Percentiles rank a stretch among this genome's conserved stretches.
phyloP scores from a whole-genome alignment of 2,797 vertebrate species.

The Eulemur coronatus region DNA sequence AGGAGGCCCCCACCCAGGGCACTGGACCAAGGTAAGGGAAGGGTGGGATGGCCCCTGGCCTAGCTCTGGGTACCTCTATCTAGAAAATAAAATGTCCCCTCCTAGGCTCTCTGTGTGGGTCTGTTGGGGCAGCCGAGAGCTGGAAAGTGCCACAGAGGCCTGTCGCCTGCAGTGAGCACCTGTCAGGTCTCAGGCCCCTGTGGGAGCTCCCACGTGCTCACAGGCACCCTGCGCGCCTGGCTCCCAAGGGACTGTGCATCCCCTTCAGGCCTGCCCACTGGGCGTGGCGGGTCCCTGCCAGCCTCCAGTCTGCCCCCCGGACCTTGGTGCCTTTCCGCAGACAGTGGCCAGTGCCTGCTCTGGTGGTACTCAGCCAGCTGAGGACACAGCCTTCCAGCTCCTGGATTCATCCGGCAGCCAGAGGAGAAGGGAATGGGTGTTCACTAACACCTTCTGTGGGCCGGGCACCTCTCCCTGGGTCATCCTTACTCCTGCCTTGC shows the following conservation, averaged over 20 bases:
- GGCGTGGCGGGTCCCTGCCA: neutral
- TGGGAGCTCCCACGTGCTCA: neutral
- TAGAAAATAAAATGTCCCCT: neutral
- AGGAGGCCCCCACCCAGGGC: neutral
- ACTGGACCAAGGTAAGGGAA: slow-evolving; percentile 60
- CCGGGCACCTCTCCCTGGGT: neutral
- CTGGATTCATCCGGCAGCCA: neutral
- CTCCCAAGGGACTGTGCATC: neutral
- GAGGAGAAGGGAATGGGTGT: neutral
- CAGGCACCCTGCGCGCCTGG: neutral
- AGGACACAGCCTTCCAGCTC: neutral
- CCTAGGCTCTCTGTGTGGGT: neutral
- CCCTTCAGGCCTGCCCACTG: neutral
- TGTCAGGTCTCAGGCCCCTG: neutral
- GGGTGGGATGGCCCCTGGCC: neutral
- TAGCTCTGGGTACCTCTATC: neutral
- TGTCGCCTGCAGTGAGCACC: too few species aligned
- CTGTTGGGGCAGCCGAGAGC: neutral
- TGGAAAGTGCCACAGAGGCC: neutral
- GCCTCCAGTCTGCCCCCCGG: too few species aligned
- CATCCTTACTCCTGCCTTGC: neutral
- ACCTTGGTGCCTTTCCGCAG: neutral
- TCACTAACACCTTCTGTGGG: too few species aligned
- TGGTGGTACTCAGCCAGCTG: neutral
- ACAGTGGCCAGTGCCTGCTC: neutral